These are phyloP conservation scores for Empis stercorea DNA, from an alignment of 2,888 invertebrate species.

Conservation along the genomic window DNA sequence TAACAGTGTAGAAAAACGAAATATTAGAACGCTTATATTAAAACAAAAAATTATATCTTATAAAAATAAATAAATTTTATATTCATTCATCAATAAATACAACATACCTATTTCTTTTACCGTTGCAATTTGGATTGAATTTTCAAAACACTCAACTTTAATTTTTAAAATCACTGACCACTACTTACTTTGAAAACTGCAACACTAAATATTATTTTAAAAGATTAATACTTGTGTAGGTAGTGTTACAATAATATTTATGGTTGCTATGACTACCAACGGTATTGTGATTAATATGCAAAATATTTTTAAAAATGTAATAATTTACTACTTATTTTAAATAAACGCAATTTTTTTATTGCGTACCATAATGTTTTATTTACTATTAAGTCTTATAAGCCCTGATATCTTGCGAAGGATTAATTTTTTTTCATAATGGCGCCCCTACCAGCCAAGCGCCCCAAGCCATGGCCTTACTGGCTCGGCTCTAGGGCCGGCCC, in stretches of 20 bases:
- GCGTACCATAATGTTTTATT: background rate
- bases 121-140: background rate
- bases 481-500: background rate
- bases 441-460: background rate
- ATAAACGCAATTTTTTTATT: background rate
- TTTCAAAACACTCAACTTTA: background rate
- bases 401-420: background rate
- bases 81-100: background rate
- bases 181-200: background rate
- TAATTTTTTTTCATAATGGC: background rate
- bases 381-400: too few relatives aligned
- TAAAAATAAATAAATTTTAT: constrained; percentile 1
- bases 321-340: background rate
- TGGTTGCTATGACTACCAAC: background rate
- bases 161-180: background rate
- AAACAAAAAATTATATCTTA: constrained; percentile 1
- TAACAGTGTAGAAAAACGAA: constrained; percentile 4
- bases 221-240: background rate
- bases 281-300: background rate
- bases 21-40: constrained; percentile 2
- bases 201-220: background rate
- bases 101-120: background rate
- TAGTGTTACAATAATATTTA: background rate
- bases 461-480: constrained; percentile 1
- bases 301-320: background rate